Conservation (phyloP, 2,888 invertebrate species). For the Microplitis deprimator region DNA sequence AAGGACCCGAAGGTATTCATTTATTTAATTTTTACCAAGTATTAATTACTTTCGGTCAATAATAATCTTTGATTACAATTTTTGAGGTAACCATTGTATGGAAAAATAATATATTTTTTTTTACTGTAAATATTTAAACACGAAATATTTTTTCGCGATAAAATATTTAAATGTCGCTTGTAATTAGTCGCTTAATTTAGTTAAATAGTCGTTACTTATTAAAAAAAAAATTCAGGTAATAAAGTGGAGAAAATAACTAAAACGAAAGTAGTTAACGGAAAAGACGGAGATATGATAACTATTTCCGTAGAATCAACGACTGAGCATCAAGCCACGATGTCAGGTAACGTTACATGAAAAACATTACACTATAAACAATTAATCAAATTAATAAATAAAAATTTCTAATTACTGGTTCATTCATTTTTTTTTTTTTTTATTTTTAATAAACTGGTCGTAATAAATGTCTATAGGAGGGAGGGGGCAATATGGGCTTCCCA, state of each 20-base stretch:
- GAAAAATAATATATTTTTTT: slow-evolving; percentile 22
- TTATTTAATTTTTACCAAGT: slow-evolving; percentile 47
- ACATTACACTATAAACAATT: slow-evolving; percentile 9
- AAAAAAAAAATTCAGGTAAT: slow-evolving; percentile 66
- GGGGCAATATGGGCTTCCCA: no score
- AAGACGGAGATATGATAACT: slow-evolving; percentile 70
- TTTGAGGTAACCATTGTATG: not conserved
- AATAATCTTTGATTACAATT: not conserved
- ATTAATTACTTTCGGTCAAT: slow-evolving; percentile 45
- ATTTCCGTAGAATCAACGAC: slow-evolving; percentile 76
- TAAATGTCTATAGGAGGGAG: no score
- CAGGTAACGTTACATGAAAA: slow-evolving; percentile 73
- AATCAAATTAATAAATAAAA: not conserved
- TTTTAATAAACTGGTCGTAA: no score
- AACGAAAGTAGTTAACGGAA: slow-evolving; percentile 66
- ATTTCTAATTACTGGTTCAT: not conserved
- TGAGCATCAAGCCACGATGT: slow-evolving; percentile 77
- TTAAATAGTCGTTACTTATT: slow-evolving; percentile 53
- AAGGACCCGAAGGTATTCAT: slow-evolving; percentile 68
- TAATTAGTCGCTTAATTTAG: slow-evolving; percentile 55
- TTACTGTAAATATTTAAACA: slow-evolving; percentile 22
- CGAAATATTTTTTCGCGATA: not conserved
- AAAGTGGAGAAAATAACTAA: slow-evolving; percentile 66
- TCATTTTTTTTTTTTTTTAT: no score
- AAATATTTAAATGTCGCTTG: slow-evolving; percentile 45